These are phyloP conservation scores for Phylloscopus collybita DNA, from an alignment of 2,797 vertebrate genomes.

Conservation along the genomic window DNA sequence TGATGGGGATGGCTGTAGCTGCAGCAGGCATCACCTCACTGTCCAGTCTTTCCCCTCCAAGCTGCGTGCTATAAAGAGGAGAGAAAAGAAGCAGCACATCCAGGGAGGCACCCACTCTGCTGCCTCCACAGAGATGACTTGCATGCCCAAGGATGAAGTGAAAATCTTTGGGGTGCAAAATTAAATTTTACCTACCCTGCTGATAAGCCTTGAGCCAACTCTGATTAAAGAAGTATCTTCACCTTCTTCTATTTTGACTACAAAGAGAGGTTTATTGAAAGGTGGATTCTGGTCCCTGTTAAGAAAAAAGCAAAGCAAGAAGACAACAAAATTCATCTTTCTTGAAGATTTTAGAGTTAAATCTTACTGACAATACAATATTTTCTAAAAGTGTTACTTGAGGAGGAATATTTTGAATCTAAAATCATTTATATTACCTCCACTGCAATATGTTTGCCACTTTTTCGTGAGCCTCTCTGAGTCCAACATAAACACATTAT, in stretches of 20 bases:
- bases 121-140: background rate
- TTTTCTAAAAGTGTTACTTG: constrained; percentile 37
- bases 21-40: background rate
- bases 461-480: constrained; percentile 8
- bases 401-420: constrained; percentile 46
- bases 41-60: background rate
- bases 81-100: background rate
- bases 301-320: background rate
- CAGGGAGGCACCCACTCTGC: background rate
- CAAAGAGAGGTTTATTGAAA: background rate
- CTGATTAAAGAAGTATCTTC: background rate
- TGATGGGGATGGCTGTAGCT: background rate
- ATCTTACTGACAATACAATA: constrained; percentile 24
- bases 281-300: constrained; percentile 19
- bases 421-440: constrained; percentile 37
- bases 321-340: background rate
- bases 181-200: constrained; percentile 5
- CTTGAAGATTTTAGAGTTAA: constrained; percentile 24
- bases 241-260: constrained; percentile 14
- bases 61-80: background rate
- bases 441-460: constrained; percentile 24
- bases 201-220: constrained; percentile 5
- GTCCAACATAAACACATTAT: constrained; percentile 47
- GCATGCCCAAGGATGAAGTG: background rate
- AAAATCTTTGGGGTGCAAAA: constrained; percentile 37